Base-by-base conservation (phyloP, 2,797 vertebrate species). In the Halcyon badia region DNA sequence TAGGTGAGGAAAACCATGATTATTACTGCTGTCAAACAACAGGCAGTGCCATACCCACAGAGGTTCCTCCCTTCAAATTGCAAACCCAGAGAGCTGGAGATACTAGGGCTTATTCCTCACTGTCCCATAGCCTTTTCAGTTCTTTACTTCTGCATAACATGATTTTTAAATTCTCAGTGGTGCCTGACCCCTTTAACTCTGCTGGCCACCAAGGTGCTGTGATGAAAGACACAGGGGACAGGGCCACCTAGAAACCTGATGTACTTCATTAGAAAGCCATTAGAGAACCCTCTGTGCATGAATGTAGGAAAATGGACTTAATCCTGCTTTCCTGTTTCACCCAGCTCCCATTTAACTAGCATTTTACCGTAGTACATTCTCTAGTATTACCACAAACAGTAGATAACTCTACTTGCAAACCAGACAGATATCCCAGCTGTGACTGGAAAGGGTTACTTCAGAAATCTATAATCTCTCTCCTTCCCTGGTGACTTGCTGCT, bases 391-490 rank as follows among this genome's bases (percentile, higher is more conserved):
- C 21, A 51, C 0, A 2, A 81, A 89, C 46, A 68, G 48, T 16
- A 73, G 72, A 62, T 73, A 82, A 72, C 57, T 92, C 68, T 87
- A 41, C 54, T 41, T 64, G 82, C 78, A 94, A 94, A 93, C 60
- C 93, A 96, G 87, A 86, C 49, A 83, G 89, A 51, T 92, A 65
- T 91, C 80, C 41, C 86, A 65, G 61, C 84, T 77, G 54, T 39
- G 83, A 84, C 84, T 44, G 66, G 46, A 81, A 90, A 96, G 83
- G 60, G 77, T 96, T 96, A 88, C 49, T 93, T 70, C 92, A 88
- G 87, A 94, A 95, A 82, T 87, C 46, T 68, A 10, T 89, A 83
- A 94, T 94, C 31, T 87, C 54, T 77, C 56, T 83, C 20, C 52
- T 79, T 92, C 91, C 80, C 56, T 89, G 41, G 42, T 66, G 42